Conservation (phyloP, 1,140 invertebrate genomes). For the Penaeus indicus region DNA sequence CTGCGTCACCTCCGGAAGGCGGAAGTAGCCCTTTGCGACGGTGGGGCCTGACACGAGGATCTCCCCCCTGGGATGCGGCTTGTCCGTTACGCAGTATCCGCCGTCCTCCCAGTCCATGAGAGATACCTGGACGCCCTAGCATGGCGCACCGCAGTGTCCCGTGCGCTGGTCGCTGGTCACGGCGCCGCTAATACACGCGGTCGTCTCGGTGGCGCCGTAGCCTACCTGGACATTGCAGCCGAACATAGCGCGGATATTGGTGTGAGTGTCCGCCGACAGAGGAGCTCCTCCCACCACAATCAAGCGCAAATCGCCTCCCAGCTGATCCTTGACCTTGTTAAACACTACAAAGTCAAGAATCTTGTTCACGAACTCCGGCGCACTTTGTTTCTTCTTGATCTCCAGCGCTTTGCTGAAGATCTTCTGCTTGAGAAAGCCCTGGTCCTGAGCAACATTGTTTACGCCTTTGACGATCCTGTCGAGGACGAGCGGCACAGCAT, state of each 20-base stretch:
- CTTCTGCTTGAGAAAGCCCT: constrained; percentile 55
- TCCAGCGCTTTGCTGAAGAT: constrained; percentile 56
- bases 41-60: constrained; percentile 81
- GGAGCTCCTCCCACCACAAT: constrained; percentile 96
- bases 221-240: constrained; percentile 93
- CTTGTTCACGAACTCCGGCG: constrained; percentile 48
- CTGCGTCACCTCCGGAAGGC: constrained; percentile 73
- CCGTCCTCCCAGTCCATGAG: constrained; percentile 76
- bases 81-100: constrained; percentile 73
- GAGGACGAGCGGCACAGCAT: constrained; percentile 68
- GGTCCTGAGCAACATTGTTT: constrained; percentile 48
- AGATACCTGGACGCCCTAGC: constrained; percentile 67
- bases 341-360: constrained; percentile 79
- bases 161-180: constrained; percentile 76
- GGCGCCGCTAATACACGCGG: constrained; percentile 91
- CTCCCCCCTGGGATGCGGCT: constrained; percentile 92
- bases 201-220: constrained; percentile 97
- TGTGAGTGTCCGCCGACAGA: constrained; percentile 94
- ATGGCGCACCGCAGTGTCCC: constrained; percentile 65
- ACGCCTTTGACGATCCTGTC: constrained; percentile 66
- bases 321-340: constrained; percentile 80
- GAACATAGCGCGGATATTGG: constrained; percentile 93
- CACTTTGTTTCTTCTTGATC: constrained; percentile 35
- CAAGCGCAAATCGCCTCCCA: constrained; percentile 89
- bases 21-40: constrained; percentile 73